These are phyloP conservation scores for Lochmaea capreae DNA, from an alignment of 2,888 invertebrate genomes.

Conservation along the genomic window DNA sequence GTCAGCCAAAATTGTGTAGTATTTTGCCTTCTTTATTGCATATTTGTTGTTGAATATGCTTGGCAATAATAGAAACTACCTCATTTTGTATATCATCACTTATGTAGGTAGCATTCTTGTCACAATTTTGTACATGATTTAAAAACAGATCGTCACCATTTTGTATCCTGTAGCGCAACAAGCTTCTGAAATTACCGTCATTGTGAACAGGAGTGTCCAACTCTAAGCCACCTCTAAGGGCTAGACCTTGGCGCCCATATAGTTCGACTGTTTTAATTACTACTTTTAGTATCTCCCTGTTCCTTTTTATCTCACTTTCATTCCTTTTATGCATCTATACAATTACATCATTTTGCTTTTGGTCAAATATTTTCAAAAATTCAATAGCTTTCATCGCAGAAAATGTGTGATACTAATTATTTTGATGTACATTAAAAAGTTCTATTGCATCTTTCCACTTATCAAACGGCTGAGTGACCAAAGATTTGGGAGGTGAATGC, in stretches of 20 bases:
- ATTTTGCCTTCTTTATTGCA: conserved; percentile 14
- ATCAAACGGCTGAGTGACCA: no score
- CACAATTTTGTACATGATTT: neutral
- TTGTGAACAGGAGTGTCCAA: neutral
- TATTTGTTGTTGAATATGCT: conserved; percentile 17
- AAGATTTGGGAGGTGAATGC: neutral
- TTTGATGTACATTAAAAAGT: no score
- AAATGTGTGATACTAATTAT: neutral
- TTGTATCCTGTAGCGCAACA: neutral
- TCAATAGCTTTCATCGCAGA: neutral
- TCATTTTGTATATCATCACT: conserved; percentile 18
- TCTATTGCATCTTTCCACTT: neutral
- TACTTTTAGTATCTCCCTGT: conserved; percentile 12
- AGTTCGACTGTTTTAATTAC: conserved; percentile 22
- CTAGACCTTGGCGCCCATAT: conserved; percentile 19
- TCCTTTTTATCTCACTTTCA: neutral
- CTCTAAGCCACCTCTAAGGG: conserved; percentile 2
- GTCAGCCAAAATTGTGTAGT: conserved; percentile 21
- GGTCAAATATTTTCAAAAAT: conserved; percentile 7
- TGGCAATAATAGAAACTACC: conserved; percentile 9
- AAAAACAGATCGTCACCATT: conserved; percentile 10
- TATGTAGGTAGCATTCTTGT: neutral
- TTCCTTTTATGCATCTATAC: neutral
- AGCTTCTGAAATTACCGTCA: conserved; percentile 13
- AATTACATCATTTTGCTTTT: neutral